phyloP scores from a whole-genome alignment of 2,888 invertebrate genomes.

The Thereva unica region DNA sequence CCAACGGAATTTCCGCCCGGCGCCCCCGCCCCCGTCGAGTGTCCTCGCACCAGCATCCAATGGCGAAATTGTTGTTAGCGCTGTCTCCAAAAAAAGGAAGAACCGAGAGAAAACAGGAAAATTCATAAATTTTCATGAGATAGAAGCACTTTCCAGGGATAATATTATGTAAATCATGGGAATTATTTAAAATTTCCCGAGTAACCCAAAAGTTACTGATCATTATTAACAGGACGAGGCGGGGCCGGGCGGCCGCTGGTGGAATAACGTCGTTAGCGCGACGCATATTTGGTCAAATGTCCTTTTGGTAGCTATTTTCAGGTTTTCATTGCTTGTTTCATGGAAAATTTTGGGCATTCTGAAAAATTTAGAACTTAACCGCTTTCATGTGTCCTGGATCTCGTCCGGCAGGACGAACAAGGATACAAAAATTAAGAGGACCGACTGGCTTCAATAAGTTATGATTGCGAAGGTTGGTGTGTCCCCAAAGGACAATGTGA shows the following conservation, averaged over 20 bases:
- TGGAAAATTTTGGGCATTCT: not conserved
- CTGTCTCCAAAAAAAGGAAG: not conserved
- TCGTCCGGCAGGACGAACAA: not conserved
- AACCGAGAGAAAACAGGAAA: slow-evolving; percentile 17
- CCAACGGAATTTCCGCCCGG: not conserved
- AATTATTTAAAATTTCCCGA: slow-evolving; percentile 24
- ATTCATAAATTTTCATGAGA: slow-evolving; percentile 36
- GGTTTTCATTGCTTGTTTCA: not conserved
- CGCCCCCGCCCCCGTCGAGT: not conserved
- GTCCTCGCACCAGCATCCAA: slow-evolving; percentile 1
- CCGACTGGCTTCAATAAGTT: not conserved
- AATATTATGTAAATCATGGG: slow-evolving; percentile 31
- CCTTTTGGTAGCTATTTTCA: slow-evolving; percentile 11
- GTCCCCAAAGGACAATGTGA: slow-evolving; percentile 20
- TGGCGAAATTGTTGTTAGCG: slow-evolving; percentile 5
- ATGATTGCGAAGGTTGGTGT: not conserved
- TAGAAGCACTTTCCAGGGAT: not conserved
- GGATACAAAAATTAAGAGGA: not conserved
- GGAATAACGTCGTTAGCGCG: not conserved
- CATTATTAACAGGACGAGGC: slow-evolving; percentile 18
- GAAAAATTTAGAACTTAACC: slow-evolving; percentile 1
- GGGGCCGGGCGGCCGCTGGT: slow-evolving; percentile 1
- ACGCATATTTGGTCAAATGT: slow-evolving; percentile 10
- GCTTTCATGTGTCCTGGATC: not conserved
- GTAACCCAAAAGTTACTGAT: not conserved